A percentile compares a stretch with the other conserved stretches of the same genome.
Conservation (phyloP, 2,797 vertebrate species). For the Clarias laeviceps region DNA sequence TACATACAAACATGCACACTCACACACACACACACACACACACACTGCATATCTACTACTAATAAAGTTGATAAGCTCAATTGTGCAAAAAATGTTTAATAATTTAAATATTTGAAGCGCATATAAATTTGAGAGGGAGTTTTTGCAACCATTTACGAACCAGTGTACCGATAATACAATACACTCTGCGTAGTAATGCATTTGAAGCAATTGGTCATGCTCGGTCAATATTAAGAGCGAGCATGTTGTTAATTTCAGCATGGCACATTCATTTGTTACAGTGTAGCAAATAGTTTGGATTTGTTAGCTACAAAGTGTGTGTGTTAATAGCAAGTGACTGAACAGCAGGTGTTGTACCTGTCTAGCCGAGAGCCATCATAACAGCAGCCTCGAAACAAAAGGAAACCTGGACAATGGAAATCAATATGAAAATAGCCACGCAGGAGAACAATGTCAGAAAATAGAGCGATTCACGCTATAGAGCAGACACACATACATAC, state of each 20-base stretch:
- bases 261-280: slow-evolving; percentile 56
- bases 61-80: neutral
- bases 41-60: neutral
- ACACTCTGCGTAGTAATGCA: slow-evolving; percentile 50
- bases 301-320: slow-evolving; percentile 3
- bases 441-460: neutral
- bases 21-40: neutral
- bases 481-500: neutral
- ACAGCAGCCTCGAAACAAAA: slow-evolving; percentile 16
- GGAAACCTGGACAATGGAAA: slow-evolving; percentile 1
- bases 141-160: slow-evolving; percentile 58
- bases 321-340: slow-evolving; percentile 16
- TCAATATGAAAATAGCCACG: slow-evolving; percentile 21
- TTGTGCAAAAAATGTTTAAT: neutral
- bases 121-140: slow-evolving; percentile 56
- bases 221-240: slow-evolving; percentile 59
- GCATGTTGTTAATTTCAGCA: slow-evolving; percentile 61
- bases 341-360: slow-evolving; percentile 38
- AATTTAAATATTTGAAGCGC: slow-evolving; percentile 31
- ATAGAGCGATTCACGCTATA: neutral
- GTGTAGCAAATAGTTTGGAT: slow-evolving; percentile 38
- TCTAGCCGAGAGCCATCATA: slow-evolving; percentile 39
- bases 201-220: slow-evolving; percentile 58
- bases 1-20: neutral
- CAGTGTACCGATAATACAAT: slow-evolving; percentile 52